Evolutionary conservation across 2,113 vertebrate genomes (phyloP), one percentile per base, ranked within the genome.

Genomic region (Microcebus griseorufus): DNA sequence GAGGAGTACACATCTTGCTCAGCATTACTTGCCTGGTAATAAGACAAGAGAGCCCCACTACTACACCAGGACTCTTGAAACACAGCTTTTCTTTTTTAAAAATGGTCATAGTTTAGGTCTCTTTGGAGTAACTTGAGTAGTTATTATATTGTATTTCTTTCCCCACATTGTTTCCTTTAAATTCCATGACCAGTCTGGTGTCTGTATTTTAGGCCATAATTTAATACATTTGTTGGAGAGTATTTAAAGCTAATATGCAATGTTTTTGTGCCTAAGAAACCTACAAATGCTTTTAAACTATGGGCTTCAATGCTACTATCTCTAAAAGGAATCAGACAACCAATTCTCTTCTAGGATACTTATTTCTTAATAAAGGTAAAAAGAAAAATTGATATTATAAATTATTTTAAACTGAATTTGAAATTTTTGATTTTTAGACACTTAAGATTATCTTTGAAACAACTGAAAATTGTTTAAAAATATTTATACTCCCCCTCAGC

Each of bases 401-500:
- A 29, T 2, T 73, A 80, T 80, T 81, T 73, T 45, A 81, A 81
- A 45, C 4, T 65, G 2, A 92, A 53, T 55, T 91, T 17, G 27
- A 92, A 64, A 34, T 14, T 73, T 93, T 48, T 87, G 73, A 70
- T 79, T 79, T 90, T 51, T 70, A 91, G 55, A 39, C n/a, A 32
- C 39, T 55, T 73, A 17, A 85, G 18, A 64, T 88, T 67, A 16
- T 95, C 53, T 92, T 92, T 55, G 60, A 93, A 62, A 83, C 73
- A 72, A 60, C 90, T 94, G 90, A 64, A 92, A 93, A 18, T 87
- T 79, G 22, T 90, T 94, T 75, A n/a, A 80, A 97, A 94, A 51
- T 64, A 85, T 70, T 90, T 81, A 23, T 81, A 65, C 70, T 92
- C 37, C 64, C 53, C 53, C 53, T 55, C 11, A 18, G 17, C 11